Percentiles rank a stretch among this genome's conserved stretches.
Conservation (phyloP, 2,797 vertebrate genomes). For the Euthynnus affinis region DNA sequence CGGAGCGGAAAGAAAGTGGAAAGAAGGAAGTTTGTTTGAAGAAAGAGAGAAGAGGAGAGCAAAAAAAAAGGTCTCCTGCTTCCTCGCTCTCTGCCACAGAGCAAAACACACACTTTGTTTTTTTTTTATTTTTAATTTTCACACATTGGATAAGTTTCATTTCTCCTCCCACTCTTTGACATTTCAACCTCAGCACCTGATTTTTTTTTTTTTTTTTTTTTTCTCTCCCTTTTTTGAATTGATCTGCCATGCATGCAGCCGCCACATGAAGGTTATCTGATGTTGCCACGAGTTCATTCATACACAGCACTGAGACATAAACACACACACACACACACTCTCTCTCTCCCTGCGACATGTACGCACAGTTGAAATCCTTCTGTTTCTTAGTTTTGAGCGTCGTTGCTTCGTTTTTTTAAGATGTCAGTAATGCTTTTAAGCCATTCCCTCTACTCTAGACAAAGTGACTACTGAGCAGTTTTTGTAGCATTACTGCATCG, state of each 20-base stretch:
- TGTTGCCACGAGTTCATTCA: slow-evolving; percentile 11
- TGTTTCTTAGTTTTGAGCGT: slow-evolving; percentile 30
- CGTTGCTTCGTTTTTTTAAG: slow-evolving; percentile 41
- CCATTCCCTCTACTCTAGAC: slow-evolving; percentile 55
- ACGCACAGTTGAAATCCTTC: slow-evolving; percentile 6
- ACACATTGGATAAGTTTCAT: slow-evolving; percentile 42
- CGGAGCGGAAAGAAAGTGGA: slow-evolving; percentile 14
- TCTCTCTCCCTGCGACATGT: not conserved
- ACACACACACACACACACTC: not conserved
- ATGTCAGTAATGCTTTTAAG: slow-evolving; percentile 59
- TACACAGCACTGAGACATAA: slow-evolving; percentile 4
- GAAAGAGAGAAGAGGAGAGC: not conserved
- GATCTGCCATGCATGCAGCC: slow-evolving; percentile 45
- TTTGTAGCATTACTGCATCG: slow-evolving; percentile 57
- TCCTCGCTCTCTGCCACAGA: slow-evolving; percentile 33
- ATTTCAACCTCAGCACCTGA: slow-evolving; percentile 19
- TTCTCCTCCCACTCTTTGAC: slow-evolving; percentile 29
- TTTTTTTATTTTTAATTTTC: slow-evolving; percentile 27
- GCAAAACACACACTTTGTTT: slow-evolving; percentile 25
- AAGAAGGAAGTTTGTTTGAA: slow-evolving; percentile 46
- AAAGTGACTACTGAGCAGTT: slow-evolving; percentile 74
- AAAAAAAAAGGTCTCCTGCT: slow-evolving; percentile 23
- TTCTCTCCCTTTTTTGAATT: not conserved
- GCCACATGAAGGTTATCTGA: slow-evolving; percentile 18
- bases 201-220: no score